These are phyloP conservation scores for Clostera curtula DNA, from an alignment of 2,888 invertebrate species.

Conservation along the genomic window DNA sequence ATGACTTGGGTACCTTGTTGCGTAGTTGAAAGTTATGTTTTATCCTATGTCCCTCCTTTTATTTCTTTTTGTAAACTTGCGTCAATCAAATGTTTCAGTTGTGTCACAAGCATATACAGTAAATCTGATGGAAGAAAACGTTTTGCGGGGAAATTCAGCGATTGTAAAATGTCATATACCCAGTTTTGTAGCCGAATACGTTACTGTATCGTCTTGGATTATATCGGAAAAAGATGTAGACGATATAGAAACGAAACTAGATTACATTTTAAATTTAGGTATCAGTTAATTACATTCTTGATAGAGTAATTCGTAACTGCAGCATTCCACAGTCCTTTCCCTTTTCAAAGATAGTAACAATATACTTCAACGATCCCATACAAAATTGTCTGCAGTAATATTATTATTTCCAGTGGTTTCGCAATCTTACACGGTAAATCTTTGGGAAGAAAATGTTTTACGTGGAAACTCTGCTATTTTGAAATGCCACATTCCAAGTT, in stretches of 20 bases:
- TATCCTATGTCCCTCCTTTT: conserved; percentile 13
- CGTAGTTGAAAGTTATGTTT: conserved; percentile 7
- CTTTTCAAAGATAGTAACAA: conserved; percentile 1
- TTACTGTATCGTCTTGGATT: conserved; percentile 89
- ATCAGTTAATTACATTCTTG: no score
- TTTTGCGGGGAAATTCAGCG: conserved; percentile 91
- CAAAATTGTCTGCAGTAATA: no score
- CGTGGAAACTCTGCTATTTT: conserved; percentile 92
- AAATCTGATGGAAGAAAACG: conserved; percentile 95
- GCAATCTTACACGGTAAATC: conserved; percentile 90
- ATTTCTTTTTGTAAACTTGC: no score
- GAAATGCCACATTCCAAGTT: conserved; percentile 95
- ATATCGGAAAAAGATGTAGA: conserved; percentile 82
- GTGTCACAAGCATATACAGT: conserved; percentile 91
- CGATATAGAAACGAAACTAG: conserved; percentile 51
- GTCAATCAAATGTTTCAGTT: conserved; percentile 80
- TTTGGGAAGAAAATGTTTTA: conserved; percentile 94
- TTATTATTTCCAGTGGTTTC: conserved; percentile 81
- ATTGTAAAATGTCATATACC: conserved; percentile 95
- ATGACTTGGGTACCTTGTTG: conserved; percentile 52
- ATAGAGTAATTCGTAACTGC: no score
- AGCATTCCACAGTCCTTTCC: no score
- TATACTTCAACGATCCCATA: no score
- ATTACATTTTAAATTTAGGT: conserved; percentile 55
- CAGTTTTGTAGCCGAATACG: conserved; percentile 94